Percentiles rank a stretch among this genome's conserved stretches.
phyloP scores from a whole-genome alignment of 1,140 invertebrate genomes.

The Heliconius hermathena region DNA sequence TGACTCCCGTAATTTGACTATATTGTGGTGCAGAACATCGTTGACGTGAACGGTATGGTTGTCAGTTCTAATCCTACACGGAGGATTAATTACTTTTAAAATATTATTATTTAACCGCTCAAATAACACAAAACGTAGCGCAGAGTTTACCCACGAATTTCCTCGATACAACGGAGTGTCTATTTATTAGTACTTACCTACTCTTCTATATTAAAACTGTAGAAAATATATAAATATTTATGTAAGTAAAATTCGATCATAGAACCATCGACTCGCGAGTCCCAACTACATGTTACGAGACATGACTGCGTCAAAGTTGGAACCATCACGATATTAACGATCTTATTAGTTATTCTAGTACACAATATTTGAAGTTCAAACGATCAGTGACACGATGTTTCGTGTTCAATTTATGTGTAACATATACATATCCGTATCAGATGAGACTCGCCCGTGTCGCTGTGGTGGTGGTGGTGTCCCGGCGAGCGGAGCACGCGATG shows the following conservation, averaged over 20 bases:
- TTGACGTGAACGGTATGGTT: neutral
- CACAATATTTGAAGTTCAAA: conserved; percentile 14
- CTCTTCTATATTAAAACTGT: no score
- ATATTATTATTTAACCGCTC: no score
- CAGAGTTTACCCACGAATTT: no score
- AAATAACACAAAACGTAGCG: no score
- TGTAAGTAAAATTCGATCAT: neutral
- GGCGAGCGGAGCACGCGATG: conserved; percentile 35
- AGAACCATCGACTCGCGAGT: no score
- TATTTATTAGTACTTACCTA: no score
- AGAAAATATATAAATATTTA: no score
- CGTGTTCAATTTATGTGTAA: conserved; percentile 13
- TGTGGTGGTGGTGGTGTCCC: neutral
- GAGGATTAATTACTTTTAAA: no score
- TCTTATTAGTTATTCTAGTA: conserved; percentile 11
- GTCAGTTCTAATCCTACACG: no score
- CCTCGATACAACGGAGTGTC: no score
- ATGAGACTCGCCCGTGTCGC: conserved; percentile 28
- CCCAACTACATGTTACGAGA: neutral
- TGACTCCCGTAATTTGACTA: neutral
- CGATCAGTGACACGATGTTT: conserved; percentile 7
- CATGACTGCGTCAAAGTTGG: neutral
- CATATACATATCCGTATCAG: conserved; percentile 24
- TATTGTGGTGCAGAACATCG: neutral
- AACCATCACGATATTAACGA: neutral